Percentiles rank a stretch among this genome's conserved stretches.
Evolutionary conservation across 2,888 invertebrate genomes (phyloP).

Genomic region (Chymomyza procnemis): DNA sequence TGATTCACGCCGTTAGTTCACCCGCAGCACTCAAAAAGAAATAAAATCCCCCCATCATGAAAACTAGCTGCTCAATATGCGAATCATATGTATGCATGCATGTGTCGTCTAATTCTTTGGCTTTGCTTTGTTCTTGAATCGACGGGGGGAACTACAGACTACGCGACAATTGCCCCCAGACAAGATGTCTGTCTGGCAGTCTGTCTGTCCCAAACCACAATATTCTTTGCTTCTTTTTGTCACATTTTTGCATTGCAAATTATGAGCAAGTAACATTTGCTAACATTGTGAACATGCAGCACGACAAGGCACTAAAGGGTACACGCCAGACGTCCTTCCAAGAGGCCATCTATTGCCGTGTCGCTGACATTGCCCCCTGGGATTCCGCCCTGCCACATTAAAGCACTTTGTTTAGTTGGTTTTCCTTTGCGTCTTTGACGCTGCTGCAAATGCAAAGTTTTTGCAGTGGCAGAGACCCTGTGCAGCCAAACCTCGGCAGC

Average conservation of each 20-base stretch:
- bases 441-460: not conserved
- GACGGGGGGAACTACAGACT: not conserved
- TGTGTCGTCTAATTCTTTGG: conserved; percentile 1
- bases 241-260: conserved; percentile 69
- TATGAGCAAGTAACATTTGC: conserved; percentile 45
- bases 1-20: not conserved
- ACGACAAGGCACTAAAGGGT: conserved; percentile 29
- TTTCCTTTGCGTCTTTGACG: not conserved
- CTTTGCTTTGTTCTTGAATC: not conserved
- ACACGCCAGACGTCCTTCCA: not conserved
- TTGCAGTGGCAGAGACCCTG: not conserved
- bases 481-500: not conserved
- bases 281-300: conserved; percentile 58
- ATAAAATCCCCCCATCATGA: not conserved
- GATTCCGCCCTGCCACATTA: conserved; percentile 22
- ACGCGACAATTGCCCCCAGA: not conserved
- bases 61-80: not conserved
- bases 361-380: conserved; percentile 4
- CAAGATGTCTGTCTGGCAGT: not conserved
- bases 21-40: not conserved
- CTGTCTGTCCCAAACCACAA: conserved; percentile 15
- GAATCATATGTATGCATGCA: not conserved
- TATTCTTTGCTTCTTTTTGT: conserved; percentile 23
- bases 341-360: not conserved
- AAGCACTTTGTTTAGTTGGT: conserved; percentile 62